Base-by-base conservation (phyloP, 2,113 vertebrate genomes). In the Perognathus longimembris region DNA sequence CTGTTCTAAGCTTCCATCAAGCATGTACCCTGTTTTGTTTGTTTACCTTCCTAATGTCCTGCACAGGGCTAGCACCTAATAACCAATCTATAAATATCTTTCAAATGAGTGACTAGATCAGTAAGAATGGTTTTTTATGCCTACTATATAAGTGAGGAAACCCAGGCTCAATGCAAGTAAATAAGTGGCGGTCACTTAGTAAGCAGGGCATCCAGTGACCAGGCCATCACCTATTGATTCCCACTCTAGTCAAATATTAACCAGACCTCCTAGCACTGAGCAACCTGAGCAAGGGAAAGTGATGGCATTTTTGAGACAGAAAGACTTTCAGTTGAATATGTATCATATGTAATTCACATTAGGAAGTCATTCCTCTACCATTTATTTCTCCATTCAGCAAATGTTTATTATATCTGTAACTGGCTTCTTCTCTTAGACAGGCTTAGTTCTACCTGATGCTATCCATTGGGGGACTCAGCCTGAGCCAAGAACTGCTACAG, bases 141-240 rank as follows among this genome's bases (percentile, higher is more conserved):
- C 42, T 67, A 54, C 30, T 66, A 90, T 81, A 45, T 90, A 94
- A 89, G 74, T 64, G 50, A 85, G 74, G 18, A 94, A 89, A 85
- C 30, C n/a, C 32, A 79, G 21, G 88, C 45, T 81, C 12, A 42
- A 40, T 79, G 80, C 80, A 90, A 87, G 63, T 40, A 79, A 83
- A 67, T 90, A 75, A 75, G 70, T 82, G 73, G 38, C 91, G 77
- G 64, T 90, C 21, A 88, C 22, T 63, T 73, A 83, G 40, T n/a
- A 9, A 78, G 32, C 50, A 66, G 32, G 38, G 26, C 28, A 86
- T n/a, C 67, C 14, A 42, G 84, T 81, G 87, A 78, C 64, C 45
- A 92, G 86, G 82, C 28, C 15, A 69, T 73, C 18, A 85, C 61
- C 34, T 75, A 42, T 42, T 42, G 90, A 92, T 90, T 73, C 20